phyloP scores from a whole-genome alignment of 1,140 invertebrate genomes.

The Leptinotarsa lineolata region DNA sequence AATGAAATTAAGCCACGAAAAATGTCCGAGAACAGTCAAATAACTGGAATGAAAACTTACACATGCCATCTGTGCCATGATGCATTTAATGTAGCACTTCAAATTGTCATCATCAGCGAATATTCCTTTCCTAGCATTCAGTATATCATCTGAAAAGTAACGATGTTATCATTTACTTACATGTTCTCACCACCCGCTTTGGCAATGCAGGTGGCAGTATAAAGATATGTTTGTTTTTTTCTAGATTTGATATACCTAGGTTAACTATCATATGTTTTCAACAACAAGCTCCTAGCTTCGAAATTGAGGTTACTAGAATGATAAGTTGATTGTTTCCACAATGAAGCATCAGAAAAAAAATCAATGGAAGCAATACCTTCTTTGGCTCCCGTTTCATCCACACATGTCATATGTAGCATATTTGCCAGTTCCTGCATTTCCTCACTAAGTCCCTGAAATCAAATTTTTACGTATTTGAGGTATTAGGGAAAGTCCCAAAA shows the following conservation, averaged over 20 bases:
- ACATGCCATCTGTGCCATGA: slow-evolving; percentile 51
- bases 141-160: slow-evolving; percentile 43
- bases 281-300: no score
- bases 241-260: no score
- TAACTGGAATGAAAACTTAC: slow-evolving; percentile 38
- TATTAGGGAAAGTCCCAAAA: no score
- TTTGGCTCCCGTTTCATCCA: slow-evolving; percentile 43
- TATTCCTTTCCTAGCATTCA: slow-evolving; percentile 40
- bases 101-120: slow-evolving; percentile 48
- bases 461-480: no score
- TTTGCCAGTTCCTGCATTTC: slow-evolving; percentile 48
- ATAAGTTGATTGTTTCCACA: background rate
- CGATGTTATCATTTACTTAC: no score
- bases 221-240: no score
- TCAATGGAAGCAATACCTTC: slow-evolving; percentile 38
- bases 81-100: slow-evolving; percentile 57
- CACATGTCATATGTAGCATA: slow-evolving; percentile 46
- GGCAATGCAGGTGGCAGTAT: no score
- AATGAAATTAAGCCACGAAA: background rate
- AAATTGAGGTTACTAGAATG: no score
- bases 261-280: no score
- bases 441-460: slow-evolving; percentile 40
- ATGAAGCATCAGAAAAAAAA: background rate
- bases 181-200: no score
- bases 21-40: background rate